A percentile compares a stretch with the other conserved stretches of the same genome.
phyloP scores from a whole-genome alignment of 2,888 invertebrate species.

The Drosophila mettleri region DNA sequence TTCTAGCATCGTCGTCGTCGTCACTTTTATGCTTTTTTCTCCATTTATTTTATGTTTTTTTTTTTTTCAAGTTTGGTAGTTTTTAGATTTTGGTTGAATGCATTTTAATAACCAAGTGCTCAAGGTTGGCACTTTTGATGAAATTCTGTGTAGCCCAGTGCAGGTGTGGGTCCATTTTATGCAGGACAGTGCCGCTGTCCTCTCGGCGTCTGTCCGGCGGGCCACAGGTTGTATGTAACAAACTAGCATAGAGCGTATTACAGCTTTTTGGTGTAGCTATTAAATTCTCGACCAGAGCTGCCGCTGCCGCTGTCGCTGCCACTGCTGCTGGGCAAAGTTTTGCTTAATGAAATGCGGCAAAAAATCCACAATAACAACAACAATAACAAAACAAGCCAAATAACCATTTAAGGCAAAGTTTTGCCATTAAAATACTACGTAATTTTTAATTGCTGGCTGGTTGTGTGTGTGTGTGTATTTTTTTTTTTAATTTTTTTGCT shows the following conservation, averaged over 20 bases:
- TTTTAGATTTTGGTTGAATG: constrained; percentile 81
- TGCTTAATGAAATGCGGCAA: constrained; percentile 81
- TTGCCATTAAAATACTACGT: constrained; percentile 81
- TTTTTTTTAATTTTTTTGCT: constrained; percentile 54
- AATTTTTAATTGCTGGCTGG: constrained; percentile 67
- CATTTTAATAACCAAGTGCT: constrained; percentile 79
- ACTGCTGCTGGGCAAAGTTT: constrained; percentile 69
- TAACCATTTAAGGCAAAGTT: constrained; percentile 76
- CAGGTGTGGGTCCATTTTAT: constrained; percentile 34
- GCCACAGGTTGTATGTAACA: constrained; percentile 75
- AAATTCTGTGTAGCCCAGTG: constrained; percentile 63
- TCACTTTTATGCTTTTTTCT: constrained; percentile 22
- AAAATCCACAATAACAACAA: constrained; percentile 47
- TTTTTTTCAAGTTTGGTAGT: constrained; percentile 70
- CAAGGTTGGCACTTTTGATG: constrained; percentile 79
- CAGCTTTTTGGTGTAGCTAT: constrained; percentile 75
- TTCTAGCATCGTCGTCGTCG: constrained; percentile 61
- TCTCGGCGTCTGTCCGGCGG: constrained; percentile 29
- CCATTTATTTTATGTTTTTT: constrained; percentile 4
- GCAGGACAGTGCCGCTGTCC: constrained; percentile 33
- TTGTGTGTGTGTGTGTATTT: no score
- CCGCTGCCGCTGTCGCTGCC: constrained; percentile 41
- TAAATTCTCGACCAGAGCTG: constrained; percentile 68
- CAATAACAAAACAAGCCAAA: constrained; percentile 51
- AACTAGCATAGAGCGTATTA: constrained; percentile 64